Evolutionary conservation across 2,113 vertebrate genomes (phyloP), one percentile per base, ranked within the genome.

Genomic region (Pomatostomus ruficeps): DNA sequence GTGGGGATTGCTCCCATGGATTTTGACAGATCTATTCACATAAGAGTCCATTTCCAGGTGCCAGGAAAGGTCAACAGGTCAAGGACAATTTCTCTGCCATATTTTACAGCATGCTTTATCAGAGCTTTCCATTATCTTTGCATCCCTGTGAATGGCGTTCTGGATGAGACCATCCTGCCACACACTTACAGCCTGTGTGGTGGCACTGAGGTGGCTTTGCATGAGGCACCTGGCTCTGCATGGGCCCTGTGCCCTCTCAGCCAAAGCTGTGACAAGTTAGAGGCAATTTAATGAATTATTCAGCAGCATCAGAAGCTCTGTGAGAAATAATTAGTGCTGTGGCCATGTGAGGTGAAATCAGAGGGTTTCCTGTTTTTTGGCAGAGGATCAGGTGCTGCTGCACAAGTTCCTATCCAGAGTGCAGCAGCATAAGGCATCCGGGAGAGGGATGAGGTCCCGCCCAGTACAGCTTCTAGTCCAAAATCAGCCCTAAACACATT

Each of bases 201-300:
- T 51, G 63, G 14, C 51, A 16, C 33, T 0, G 0, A 6, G 0
- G 22, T 12, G 72, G 11, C 54, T 46, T 20, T 13, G 24, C 3
- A 0, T 0, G 11, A 29, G 2, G 14, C 10, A 2, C 28, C 8
- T 0, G 10, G 9, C 14, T 1, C 36, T 65, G 33, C 1, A 3
- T 13, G 59, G 49, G 25, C 51, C 51, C 1, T 1, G 77, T 15
- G 40, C 24, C 19, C 7, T 71, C 45, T 23, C 55, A 4, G 29
- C 36, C 54, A 23, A 48, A 57, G 23, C 85, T 72, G 12, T 11
- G 71, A 6, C 12, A 18, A 24, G 18, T 63, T 10, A 28, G 28
- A 54, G 55, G 35, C 38, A 46, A 35, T 23, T 6, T 31, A 46
- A 4, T 61, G 54, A 80, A 51, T 77, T 86, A 62, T 20, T 77